Evolutionary conservation across 2,113 vertebrate species (phyloP), one percentile per base, ranked within the genome.

Genomic region (Apeltes quadracus): DNA sequence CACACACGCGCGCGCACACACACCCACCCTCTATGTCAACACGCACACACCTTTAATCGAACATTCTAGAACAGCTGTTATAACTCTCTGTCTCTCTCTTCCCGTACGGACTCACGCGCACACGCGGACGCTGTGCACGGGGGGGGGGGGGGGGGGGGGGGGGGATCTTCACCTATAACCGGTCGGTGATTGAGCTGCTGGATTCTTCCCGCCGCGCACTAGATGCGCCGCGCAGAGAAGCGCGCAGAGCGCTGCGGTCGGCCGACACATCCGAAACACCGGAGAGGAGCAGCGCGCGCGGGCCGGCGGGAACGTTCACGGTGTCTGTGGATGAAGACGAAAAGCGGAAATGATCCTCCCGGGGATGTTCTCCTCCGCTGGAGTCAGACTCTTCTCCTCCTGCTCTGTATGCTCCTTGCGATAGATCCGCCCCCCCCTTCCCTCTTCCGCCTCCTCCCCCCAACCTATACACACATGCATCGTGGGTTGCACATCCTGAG

Each of bases 151-250:
- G n/a, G n/a, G n/a, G n/a, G n/a, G n/a, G n/a, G n/a, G n/a, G n/a
- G n/a, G n/a, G n/a, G n/a, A n/a, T n/a, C 46, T 84, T 93, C 80
- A 94, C 93, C 93, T 69, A 94, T 93, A 38, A 93, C 65, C 4
- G 93, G 92, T 44, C 92, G 87, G 72, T 84, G 14, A 25, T 93
- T 93, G 54, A 82, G 83, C 55, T 54, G 81, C 70, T 48, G 79
- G 70, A 25, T 46, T 10, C 57, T 61, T 54, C 34, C 82, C 20
- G 69, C 84, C 1, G 41, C 76, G 72, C 87, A 73, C 44, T n/a
- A 43, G 27, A 7, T 36, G 41, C 54, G 73, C 59, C 64, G 80
- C 75, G 25, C 79, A 84, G n/a, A 79, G 61, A 16, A 51, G 75
- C 18, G 85, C 89, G 83, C 77, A 29, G 39, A 91, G 56, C 44